phyloP scores from a whole-genome alignment of 2,113 vertebrate species.

The Oncorhynchus gorbuscha region DNA sequence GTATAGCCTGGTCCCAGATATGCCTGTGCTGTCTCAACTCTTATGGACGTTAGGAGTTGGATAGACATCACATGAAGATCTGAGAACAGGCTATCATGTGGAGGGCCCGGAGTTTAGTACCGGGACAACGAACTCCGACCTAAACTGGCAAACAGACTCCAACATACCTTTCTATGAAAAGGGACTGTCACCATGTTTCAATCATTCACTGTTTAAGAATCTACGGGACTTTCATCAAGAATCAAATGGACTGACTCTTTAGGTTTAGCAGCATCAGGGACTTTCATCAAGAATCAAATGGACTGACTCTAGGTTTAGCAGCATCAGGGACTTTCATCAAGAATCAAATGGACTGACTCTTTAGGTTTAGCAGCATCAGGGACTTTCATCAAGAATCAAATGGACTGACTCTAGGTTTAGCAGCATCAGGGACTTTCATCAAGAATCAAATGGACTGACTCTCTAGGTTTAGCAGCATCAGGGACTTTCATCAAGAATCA shows the following conservation, averaged over 20 bases:
- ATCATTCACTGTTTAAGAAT: not conserved
- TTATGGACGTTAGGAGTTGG: not conserved
- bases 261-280: not conserved
- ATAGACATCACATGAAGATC: too few relatives aligned
- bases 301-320: not conserved
- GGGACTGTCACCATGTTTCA: not conserved
- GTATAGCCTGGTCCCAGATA: too few relatives aligned
- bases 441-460: conserved; percentile 6
- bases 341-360: conserved; percentile 2
- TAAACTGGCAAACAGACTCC: conserved; percentile 37
- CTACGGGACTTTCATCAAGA: not conserved
- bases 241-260: conserved; percentile 1
- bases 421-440: not conserved
- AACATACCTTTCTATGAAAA: not conserved
- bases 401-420: not conserved
- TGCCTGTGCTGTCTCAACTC: not conserved
- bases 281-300: not conserved
- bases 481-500: not conserved
- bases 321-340: not conserved
- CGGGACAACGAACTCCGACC: conserved; percentile 9
- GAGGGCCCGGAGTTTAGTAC: conserved; percentile 6
- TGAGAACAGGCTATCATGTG: not conserved
- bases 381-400: not conserved
- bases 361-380: not conserved
- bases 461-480: too few relatives aligned